Percentiles rank a stretch among this genome's conserved stretches.
Evolutionary conservation across 2,113 vertebrate genomes (phyloP).

Genomic region (Haemorhous mexicanus): DNA sequence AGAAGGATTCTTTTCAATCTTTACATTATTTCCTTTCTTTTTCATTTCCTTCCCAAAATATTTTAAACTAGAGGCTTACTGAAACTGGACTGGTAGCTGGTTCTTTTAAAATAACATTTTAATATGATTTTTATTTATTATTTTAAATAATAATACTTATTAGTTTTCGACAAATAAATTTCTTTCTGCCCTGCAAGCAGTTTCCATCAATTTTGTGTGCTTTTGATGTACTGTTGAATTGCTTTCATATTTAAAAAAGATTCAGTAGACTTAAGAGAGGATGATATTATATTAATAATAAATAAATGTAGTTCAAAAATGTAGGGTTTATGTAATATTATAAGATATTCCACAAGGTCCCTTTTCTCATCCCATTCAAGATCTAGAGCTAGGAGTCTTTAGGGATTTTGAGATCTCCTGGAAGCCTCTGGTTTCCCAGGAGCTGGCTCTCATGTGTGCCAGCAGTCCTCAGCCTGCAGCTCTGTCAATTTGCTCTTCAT

Average conservation of each 20-base stretch:
- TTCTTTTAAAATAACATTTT: not conserved
- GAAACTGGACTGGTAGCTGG: not conserved
- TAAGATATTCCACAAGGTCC: not conserved
- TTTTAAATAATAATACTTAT: not conserved
- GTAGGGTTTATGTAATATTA: not conserved
- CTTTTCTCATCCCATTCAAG: not conserved
- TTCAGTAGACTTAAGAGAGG: not conserved
- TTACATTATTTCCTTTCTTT: not conserved
- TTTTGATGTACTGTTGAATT: not conserved
- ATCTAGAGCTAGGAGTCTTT: not conserved
- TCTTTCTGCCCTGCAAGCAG: not conserved
- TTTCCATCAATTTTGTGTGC: not conserved
- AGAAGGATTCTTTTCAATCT: not conserved
- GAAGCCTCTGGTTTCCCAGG: not conserved
- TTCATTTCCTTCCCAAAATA: not conserved
- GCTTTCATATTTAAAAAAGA: not conserved
- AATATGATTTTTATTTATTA: not conserved
- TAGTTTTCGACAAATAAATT: not conserved
- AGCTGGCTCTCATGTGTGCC: rapidly evolving
- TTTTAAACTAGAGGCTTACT: not conserved
- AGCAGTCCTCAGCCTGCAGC: not conserved
- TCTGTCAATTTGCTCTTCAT: not conserved
- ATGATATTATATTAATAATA: not conserved
- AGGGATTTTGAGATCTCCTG: not conserved
- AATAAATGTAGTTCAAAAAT: not conserved